A percentile compares a stretch with the other conserved stretches of the same genome.
phyloP scores from a whole-genome alignment of 2,888 invertebrate genomes.

The Barypeithes pellucidus region DNA sequence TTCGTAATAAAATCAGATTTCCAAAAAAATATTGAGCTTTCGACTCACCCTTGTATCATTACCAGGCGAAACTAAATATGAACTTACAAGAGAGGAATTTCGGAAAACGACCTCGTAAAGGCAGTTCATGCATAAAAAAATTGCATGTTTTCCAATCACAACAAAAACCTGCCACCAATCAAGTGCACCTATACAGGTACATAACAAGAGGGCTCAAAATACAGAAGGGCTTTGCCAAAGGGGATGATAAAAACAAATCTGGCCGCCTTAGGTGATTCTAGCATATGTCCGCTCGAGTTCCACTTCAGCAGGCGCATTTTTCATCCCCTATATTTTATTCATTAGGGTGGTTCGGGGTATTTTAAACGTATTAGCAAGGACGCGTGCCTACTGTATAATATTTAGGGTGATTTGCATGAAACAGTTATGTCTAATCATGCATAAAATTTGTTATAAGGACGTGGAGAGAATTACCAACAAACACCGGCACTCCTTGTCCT shows the following conservation, averaged over 20 bases:
- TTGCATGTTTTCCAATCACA: too few species aligned
- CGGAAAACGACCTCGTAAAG: too few species aligned
- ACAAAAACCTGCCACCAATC: slow-evolving; percentile 36
- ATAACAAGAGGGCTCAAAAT: slow-evolving; percentile 37
- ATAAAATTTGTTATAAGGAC: slow-evolving; percentile 6
- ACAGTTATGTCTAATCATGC: slow-evolving; percentile 12
- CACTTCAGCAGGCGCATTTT: slow-evolving; percentile 61
- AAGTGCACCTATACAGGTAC: slow-evolving; percentile 43
- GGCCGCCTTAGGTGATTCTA: slow-evolving; percentile 59
- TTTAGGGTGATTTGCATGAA: slow-evolving; percentile 22
- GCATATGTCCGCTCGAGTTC: slow-evolving; percentile 64
- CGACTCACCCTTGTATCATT: too few species aligned
- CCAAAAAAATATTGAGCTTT: too few species aligned
- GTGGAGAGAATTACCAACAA: background rate
- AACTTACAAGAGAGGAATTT: too few species aligned
- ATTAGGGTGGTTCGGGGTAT: slow-evolving; percentile 48
- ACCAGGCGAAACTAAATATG: too few species aligned
- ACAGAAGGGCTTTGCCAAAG: background rate
- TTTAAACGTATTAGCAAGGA: slow-evolving; percentile 38
- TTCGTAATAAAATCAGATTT: too few species aligned
- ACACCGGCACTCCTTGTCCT: too few species aligned
- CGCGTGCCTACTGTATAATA: slow-evolving; percentile 24
- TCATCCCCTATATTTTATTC: slow-evolving; percentile 59
- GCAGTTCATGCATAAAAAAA: too few species aligned
- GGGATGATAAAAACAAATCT: slow-evolving; percentile 37